Conservation (phyloP, 2,888 invertebrate genomes). For the Ormyrus thymus region DNA sequence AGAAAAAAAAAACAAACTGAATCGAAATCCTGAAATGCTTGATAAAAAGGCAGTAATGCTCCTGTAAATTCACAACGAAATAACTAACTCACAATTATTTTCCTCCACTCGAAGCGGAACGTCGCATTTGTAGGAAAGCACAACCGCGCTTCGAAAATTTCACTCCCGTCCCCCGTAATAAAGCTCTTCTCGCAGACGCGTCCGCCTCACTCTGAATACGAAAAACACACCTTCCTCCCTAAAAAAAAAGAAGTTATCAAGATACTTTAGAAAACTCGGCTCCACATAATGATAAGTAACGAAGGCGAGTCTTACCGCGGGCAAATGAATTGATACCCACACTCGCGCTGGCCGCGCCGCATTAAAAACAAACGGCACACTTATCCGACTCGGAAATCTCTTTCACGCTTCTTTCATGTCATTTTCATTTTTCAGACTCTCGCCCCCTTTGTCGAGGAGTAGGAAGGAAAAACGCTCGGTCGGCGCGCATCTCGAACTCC, state of each 20-base stretch:
- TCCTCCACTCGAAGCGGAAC: no score
- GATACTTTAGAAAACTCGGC: not conserved
- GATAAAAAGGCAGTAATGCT: no score
- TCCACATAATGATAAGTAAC: constrained; percentile 16
- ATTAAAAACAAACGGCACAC: constrained; percentile 46
- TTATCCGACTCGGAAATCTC: constrained; percentile 44
- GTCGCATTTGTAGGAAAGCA: no score
- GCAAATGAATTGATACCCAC: not conserved
- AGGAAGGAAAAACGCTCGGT: not conserved
- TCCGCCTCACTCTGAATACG: no score
- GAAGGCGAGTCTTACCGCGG: not conserved
- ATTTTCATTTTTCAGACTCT: constrained; percentile 36
- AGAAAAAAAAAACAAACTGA: no score
- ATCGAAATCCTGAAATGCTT: no score
- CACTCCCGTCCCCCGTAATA: no score
- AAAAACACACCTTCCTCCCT: no score
- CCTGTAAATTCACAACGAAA: no score
- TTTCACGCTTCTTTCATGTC: constrained; percentile 48
- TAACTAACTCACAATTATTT: no score
- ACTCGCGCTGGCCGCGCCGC: not conserved
- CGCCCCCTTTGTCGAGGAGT: constrained; percentile 8
- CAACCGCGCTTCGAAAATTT: no score
- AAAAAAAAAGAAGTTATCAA: not conserved
- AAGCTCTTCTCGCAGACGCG: no score
- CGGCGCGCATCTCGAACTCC: not conserved